These are phyloP conservation scores for Clistopyga incitator DNA, from an alignment of 2,888 invertebrate species.

Conservation along the genomic window DNA sequence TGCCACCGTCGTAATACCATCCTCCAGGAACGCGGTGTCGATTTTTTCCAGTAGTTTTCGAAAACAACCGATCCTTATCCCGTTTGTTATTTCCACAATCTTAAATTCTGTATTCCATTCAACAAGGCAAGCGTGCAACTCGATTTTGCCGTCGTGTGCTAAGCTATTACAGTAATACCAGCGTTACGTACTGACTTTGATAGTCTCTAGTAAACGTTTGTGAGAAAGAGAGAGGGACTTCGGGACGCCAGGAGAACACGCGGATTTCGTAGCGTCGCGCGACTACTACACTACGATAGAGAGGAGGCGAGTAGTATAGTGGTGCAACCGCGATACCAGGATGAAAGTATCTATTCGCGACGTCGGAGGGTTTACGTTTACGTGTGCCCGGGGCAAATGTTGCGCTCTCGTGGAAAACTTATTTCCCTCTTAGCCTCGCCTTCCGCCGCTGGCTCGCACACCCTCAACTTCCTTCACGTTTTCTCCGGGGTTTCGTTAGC, in stretches of 20 bases:
- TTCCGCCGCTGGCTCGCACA: conserved; percentile 14
- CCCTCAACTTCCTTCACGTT: conserved; percentile 31
- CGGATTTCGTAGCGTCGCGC: not conserved
- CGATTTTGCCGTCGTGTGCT: conserved; percentile 29
- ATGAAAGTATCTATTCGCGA: conserved; percentile 58
- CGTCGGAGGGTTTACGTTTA: conserved; percentile 52
- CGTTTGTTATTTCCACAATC: not conserved
- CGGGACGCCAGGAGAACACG: not conserved
- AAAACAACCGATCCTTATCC: conserved; percentile 20
- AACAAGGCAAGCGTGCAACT: conserved; percentile 14
- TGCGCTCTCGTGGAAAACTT: conserved; percentile 55
- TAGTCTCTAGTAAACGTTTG: conserved; percentile 23
- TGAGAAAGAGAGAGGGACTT: conserved; percentile 11
- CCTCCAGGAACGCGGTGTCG: not conserved
- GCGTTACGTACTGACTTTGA: conserved; percentile 13
- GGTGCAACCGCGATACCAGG: conserved; percentile 35
- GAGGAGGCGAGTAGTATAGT: not conserved
- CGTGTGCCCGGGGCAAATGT: conserved; percentile 56
- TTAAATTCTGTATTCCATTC: conserved; percentile 26
- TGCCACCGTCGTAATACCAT: not conserved
- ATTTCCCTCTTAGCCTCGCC: conserved; percentile 56
- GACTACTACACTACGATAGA: not conserved
- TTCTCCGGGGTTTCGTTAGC: conserved; percentile 6
- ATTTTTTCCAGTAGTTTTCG: conserved; percentile 7
- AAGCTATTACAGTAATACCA: conserved; percentile 41